Evolutionary conservation across 2,797 vertebrate species (phyloP).

Genomic region (Thaleichthys pacificus): DNA sequence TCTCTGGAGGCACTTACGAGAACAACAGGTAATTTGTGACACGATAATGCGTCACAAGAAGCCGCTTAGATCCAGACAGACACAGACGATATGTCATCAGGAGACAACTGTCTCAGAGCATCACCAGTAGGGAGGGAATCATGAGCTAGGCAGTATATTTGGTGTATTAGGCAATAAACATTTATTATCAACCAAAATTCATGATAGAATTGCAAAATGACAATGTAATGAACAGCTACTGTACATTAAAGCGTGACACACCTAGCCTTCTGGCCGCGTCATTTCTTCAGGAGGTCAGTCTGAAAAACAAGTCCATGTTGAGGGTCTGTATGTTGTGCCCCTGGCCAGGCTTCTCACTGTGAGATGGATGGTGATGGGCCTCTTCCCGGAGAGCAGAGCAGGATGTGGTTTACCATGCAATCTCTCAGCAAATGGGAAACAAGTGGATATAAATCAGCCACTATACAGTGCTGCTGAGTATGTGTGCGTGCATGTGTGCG

Average conservation of each 20-base stretch:
- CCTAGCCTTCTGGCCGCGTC: background rate
- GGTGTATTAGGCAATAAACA: background rate
- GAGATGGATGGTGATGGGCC: slow-evolving; percentile 25
- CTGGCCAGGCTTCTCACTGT: background rate
- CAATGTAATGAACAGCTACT: no score
- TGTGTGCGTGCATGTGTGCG: slow-evolving; percentile 1
- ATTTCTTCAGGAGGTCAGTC: background rate
- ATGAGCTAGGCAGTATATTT: background rate
- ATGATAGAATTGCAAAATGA: no score
- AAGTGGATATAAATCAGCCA: slow-evolving; percentile 24
- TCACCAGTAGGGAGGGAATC: background rate
- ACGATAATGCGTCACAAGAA: slow-evolving; percentile 8
- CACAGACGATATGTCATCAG: background rate
- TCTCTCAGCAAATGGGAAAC: slow-evolving; percentile 28
- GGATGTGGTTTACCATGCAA: slow-evolving; percentile 36
- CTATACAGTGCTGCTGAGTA: slow-evolving; percentile 11
- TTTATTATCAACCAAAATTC: background rate
- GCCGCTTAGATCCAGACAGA: background rate
- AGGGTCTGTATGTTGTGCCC: background rate
- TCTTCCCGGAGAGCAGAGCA: background rate
- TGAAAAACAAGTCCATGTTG: background rate
- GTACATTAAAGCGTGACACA: no score
- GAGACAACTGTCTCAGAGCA: background rate
- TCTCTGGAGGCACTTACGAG: background rate
- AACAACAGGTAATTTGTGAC: slow-evolving; percentile 45